Percentiles rank a stretch among this genome's conserved stretches.
These are phyloP conservation scores for Leptopilina boulardi DNA, from an alignment of 1,140 invertebrate genomes.

Conservation along the genomic window DNA sequence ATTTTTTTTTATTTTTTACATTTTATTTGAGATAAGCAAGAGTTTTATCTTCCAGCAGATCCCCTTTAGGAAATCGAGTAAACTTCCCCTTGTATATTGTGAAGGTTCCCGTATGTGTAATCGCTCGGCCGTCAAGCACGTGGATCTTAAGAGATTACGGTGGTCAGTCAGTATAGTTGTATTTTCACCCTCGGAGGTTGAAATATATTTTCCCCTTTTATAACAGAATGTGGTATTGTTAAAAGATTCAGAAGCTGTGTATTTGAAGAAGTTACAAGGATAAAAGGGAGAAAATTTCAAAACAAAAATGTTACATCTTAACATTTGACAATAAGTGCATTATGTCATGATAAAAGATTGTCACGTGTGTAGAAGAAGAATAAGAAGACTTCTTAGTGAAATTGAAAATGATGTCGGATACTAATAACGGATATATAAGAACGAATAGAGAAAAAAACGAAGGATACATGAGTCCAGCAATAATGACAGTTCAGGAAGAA, in stretches of 20 bases:
- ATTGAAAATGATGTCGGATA: slow-evolving; percentile 55
- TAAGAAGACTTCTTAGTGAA: not conserved
- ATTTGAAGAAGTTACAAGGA: not conserved
- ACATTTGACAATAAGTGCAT: not conserved
- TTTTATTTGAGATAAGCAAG: not conserved
- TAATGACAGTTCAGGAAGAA: slow-evolving; percentile 61
- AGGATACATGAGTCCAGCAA: slow-evolving; percentile 62
- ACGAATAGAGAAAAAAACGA: slow-evolving; percentile 57
- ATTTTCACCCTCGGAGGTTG: not conserved
- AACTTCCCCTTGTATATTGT: slow-evolving; percentile 6
- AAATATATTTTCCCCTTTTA: not conserved
- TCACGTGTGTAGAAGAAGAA: not conserved
- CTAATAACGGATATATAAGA: slow-evolving; percentile 68
- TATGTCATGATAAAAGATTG: not conserved
- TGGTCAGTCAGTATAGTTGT: not conserved
- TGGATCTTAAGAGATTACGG: not conserved
- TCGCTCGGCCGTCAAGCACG: slow-evolving; percentile 1
- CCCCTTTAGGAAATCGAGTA: not conserved
- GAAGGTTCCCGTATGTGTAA: slow-evolving; percentile 1
- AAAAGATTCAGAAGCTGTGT: not conserved
- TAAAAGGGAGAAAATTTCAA: not conserved
- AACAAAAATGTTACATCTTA: no score
- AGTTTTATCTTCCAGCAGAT: not conserved
- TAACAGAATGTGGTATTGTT: not conserved
- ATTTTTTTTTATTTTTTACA: not conserved